Percentiles rank a stretch among this genome's conserved stretches.
These are phyloP conservation scores for Polypterus bichir DNA, from an alignment of 2,113 vertebrate species.

Conservation along the genomic window DNA sequence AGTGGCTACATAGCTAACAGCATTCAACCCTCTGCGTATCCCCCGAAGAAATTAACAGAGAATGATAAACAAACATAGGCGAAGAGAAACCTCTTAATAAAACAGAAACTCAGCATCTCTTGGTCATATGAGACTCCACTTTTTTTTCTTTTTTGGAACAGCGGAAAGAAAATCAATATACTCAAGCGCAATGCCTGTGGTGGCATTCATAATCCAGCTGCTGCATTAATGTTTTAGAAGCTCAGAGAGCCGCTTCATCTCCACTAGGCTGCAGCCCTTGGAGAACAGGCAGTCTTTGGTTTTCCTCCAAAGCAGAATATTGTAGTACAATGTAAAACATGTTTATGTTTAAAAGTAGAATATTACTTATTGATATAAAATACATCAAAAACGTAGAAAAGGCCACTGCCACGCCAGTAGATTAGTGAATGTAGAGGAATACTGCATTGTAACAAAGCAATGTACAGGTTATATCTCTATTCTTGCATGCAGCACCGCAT, in stretches of 20 bases:
- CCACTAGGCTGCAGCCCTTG: slow-evolving; percentile 14
- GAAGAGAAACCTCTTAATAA: slow-evolving; percentile 34
- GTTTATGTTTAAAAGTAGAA: slow-evolving; percentile 14
- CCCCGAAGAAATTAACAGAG: slow-evolving; percentile 41
- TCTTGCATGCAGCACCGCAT: too few relatives aligned
- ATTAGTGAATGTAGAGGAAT: too few relatives aligned
- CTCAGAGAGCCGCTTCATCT: slow-evolving; percentile 35
- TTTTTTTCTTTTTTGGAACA: slow-evolving; percentile 31
- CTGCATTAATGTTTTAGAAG: slow-evolving; percentile 60
- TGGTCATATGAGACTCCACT: slow-evolving; percentile 36
- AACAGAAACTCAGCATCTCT: slow-evolving; percentile 36
- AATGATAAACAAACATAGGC: slow-evolving; percentile 30
- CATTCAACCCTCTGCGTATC: slow-evolving; percentile 20
- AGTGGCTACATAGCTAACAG: slow-evolving; percentile 35
- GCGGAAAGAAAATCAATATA: slow-evolving; percentile 60
- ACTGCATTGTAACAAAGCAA: too few relatives aligned
- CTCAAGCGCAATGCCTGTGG: slow-evolving; percentile 49
- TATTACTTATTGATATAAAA: slow-evolving; percentile 13
- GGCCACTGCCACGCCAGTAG: too few relatives aligned
- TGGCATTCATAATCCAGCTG: slow-evolving; percentile 53
- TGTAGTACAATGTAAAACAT: slow-evolving; percentile 18
- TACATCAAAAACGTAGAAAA: too few relatives aligned
- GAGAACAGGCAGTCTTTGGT: slow-evolving; percentile 21
- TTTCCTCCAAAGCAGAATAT: slow-evolving; percentile 29
- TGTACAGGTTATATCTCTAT: too few relatives aligned